phyloP scores from a whole-genome alignment of 2,888 invertebrate species.

The Maniola hyperantus region DNA sequence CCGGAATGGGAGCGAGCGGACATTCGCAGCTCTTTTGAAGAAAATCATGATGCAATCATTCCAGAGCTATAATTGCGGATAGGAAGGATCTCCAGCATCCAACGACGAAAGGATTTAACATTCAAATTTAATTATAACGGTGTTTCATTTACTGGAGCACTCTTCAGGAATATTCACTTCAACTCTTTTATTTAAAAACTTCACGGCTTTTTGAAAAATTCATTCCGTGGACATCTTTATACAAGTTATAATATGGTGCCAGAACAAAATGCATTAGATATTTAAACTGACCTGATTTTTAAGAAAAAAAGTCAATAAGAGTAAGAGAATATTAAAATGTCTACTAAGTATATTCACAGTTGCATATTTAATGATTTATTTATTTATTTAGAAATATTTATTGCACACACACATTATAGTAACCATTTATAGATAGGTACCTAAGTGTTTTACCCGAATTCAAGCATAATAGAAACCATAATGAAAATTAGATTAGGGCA shows the following conservation, averaged over 20 bases:
- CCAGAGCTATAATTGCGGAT: slow-evolving; percentile 44
- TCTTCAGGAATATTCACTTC: slow-evolving; percentile 29
- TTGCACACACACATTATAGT: no score
- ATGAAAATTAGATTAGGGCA: no score
- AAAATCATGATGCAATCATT: slow-evolving; percentile 45
- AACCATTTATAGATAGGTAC: no score
- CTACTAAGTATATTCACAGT: neutral
- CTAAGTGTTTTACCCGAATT: no score
- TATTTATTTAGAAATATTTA: no score
- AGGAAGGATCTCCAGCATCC: slow-evolving; percentile 38
- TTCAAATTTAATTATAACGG: slow-evolving; percentile 43
- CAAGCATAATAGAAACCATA: no score
- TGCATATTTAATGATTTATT: neutral
- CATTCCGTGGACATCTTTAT: slow-evolving; percentile 31
- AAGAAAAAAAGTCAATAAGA: neutral
- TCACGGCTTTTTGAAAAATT: slow-evolving; percentile 30
- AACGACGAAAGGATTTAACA: slow-evolving; percentile 41
- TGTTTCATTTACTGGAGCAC: slow-evolving; percentile 39
- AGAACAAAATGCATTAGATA: neutral
- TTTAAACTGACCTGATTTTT: neutral
- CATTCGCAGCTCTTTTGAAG: slow-evolving; percentile 41
- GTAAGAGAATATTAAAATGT: neutral
- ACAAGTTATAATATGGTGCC: slow-evolving; percentile 12
- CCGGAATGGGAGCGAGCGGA: slow-evolving; percentile 37
- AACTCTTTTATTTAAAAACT: slow-evolving; percentile 32